phyloP scores from a whole-genome alignment of 2,113 vertebrate genomes.

The Casuarius casuarius region DNA sequence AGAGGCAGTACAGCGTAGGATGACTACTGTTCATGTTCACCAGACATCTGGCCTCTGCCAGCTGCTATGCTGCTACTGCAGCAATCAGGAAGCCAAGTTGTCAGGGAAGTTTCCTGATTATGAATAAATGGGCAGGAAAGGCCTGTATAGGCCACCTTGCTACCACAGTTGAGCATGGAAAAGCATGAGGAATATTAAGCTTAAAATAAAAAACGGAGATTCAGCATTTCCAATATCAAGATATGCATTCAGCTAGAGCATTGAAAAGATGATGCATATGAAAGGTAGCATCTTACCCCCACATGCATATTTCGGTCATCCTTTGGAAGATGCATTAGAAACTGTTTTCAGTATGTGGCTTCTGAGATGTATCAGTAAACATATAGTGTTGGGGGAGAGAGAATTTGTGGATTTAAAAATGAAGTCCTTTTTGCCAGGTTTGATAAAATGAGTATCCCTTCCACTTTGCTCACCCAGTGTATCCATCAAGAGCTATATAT shows the following conservation, averaged over 20 bases:
- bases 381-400: background rate
- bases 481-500: background rate
- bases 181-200: background rate
- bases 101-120: background rate
- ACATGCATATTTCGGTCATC: background rate
- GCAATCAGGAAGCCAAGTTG: background rate
- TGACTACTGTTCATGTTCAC: background rate
- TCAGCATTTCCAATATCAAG: background rate
- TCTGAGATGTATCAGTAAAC: background rate
- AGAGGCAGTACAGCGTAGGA: background rate
- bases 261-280: background rate
- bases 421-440: background rate
- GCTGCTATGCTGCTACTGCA: background rate
- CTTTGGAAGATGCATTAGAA: background rate
- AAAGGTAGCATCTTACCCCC: background rate
- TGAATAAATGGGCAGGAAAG: background rate
- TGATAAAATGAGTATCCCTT: background rate
- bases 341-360: background rate
- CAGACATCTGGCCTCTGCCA: background rate
- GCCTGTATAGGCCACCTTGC: background rate
- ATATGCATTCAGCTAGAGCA: background rate
- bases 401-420: background rate
- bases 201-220: background rate
- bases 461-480: accelerated
- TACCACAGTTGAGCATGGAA: background rate